Evolutionary conservation across 2,113 vertebrate species (phyloP).

Genomic region (Labrus mixtus): DNA sequence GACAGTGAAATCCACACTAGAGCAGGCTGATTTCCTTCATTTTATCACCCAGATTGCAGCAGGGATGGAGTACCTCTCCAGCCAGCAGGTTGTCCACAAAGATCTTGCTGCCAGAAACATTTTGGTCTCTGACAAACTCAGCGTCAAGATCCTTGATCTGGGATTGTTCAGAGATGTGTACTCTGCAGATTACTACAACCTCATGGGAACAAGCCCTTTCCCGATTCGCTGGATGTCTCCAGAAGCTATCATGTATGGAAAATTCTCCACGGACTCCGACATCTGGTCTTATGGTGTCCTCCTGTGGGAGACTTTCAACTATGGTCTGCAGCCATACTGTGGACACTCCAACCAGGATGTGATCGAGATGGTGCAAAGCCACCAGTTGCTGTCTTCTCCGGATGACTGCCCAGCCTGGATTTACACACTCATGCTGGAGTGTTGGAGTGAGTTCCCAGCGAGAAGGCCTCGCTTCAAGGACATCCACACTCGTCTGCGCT

Average conservation of each 20-base stretch:
- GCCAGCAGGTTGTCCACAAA: conserved; percentile 94
- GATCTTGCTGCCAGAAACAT: conserved; percentile 96
- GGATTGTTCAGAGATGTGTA: conserved; percentile 97
- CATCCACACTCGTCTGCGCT: conserved; percentile 91
- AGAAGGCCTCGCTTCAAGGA: conserved; percentile 96
- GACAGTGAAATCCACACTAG: conserved; percentile 93
- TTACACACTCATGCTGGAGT: conserved; percentile 95
- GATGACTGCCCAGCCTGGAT: conserved; percentile 96
- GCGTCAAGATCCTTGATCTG: conserved; percentile 93
- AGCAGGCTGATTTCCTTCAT: conserved; percentile 94
- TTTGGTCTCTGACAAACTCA: conserved; percentile 93
- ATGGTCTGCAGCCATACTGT: conserved; percentile 96
- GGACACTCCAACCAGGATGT: conserved; percentile 98
- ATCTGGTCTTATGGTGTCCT: conserved; percentile 97
- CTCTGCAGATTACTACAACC: conserved; percentile 95
- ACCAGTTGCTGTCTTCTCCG: conserved; percentile 92
- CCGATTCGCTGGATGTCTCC: conserved; percentile 98
- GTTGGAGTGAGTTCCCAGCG: conserved; percentile 94
- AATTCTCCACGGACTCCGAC: conserved; percentile 95
- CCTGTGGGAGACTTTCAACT: conserved; percentile 97
- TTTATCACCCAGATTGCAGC: conserved; percentile 93
- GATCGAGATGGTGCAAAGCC: conserved; percentile 93
- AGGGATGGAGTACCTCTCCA: conserved; percentile 97
- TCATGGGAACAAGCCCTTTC: conserved; percentile 89
- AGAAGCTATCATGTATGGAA: conserved; percentile 94